These are phyloP conservation scores for Drosophila prosaltans DNA, from an alignment of 1,140 invertebrate species.

Conservation along the genomic window DNA sequence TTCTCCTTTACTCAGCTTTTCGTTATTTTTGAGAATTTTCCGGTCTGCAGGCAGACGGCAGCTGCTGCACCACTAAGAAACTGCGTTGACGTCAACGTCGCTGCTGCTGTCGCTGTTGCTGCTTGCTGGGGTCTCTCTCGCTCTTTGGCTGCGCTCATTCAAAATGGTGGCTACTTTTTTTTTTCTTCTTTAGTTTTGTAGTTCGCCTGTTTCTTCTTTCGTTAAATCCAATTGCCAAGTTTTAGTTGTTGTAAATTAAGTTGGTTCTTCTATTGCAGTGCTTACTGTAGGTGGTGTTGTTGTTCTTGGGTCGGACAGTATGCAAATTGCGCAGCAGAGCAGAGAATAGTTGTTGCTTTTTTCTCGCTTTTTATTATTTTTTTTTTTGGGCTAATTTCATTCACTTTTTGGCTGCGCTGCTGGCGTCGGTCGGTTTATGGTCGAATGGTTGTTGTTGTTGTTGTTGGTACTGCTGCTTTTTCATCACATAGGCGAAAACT, in stretches of 20 bases:
- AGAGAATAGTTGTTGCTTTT: constrained; percentile 37
- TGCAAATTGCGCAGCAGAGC: constrained; percentile 53
- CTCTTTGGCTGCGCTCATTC: constrained; percentile 67
- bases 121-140: constrained; percentile 47
- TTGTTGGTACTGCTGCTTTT: constrained; percentile 48
- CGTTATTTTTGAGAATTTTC: constrained; percentile 50
- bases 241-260: constrained; percentile 41
- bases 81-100: constrained; percentile 54
- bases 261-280: constrained; percentile 34
- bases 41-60: constrained; percentile 34
- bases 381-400: constrained; percentile 35
- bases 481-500: constrained; percentile 66
- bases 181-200: constrained; percentile 26
- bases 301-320: constrained; percentile 35
- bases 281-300: constrained; percentile 33
- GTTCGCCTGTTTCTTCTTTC: constrained; percentile 19
- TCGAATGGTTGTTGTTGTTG: constrained; percentile 24
- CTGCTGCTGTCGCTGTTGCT: constrained; percentile 38
- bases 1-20: constrained; percentile 20
- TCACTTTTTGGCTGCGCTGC: constrained; percentile 36
- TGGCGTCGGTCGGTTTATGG: constrained; percentile 47
- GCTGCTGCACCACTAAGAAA: constrained; percentile 66
- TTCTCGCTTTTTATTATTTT: neutral
- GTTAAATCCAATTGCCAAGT: constrained; percentile 66
- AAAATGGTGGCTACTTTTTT: constrained; percentile 74